phyloP scores from a whole-genome alignment of 2,888 invertebrate species.

The Germaria angustata region DNA sequence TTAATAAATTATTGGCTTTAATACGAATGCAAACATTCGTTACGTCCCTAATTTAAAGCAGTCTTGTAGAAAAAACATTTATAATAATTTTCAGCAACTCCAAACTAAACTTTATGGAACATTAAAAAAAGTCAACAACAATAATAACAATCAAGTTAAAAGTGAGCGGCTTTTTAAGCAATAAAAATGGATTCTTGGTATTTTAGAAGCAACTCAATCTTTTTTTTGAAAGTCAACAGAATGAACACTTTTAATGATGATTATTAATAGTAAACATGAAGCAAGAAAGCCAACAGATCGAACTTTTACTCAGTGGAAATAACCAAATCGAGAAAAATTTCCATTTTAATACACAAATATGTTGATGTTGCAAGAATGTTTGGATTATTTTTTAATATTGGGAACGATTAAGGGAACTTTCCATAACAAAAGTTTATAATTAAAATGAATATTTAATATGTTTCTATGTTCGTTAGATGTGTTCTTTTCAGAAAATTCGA shows the following conservation, averaged over 20 bases:
- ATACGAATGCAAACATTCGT: too few species aligned
- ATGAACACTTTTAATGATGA: conserved; percentile 30
- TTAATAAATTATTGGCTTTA: too few species aligned
- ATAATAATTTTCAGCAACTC: conserved; percentile 38
- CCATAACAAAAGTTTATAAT: neutral
- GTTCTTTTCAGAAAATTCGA: neutral
- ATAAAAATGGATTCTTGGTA: conserved; percentile 49
- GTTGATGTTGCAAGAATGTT: neutral
- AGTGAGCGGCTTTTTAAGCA: conserved; percentile 53
- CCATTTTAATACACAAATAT: neutral
- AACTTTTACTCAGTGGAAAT: neutral
- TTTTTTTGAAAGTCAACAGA: conserved; percentile 36
- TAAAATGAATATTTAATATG: too few species aligned
- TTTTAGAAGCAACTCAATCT: conserved; percentile 53
- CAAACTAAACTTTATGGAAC: conserved; percentile 29
- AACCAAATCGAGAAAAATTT: neutral
- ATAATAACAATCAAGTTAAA: conserved; percentile 7
- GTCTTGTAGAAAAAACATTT: neutral
- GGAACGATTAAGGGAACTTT: neutral
- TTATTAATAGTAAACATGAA: neutral
- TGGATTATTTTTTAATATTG: neutral
- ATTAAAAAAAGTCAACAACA: conserved; percentile 17
- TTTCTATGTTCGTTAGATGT: too few species aligned
- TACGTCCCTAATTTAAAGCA: neutral
- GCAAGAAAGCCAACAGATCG: neutral